Percentiles rank a stretch among this genome's conserved stretches.
phyloP scores from a whole-genome alignment of 2,888 invertebrate genomes.

The Aplocera efformata region DNA sequence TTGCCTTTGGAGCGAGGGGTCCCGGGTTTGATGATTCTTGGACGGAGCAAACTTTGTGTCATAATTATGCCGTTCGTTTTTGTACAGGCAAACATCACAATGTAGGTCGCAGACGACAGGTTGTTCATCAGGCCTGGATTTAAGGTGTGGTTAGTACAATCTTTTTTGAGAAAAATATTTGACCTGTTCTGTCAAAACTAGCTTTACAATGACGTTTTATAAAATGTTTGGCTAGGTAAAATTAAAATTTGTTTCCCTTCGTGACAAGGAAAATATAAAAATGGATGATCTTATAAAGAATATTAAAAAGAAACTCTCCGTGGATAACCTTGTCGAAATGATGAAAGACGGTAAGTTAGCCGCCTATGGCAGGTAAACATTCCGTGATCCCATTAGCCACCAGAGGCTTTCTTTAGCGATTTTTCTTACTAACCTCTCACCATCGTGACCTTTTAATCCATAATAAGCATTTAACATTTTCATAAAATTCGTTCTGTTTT shows the following conservation, averaged over 20 bases:
- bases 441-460: constrained; percentile 1
- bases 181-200: too few species aligned
- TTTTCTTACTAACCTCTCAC: constrained; percentile 2
- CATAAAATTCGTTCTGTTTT: neutral
- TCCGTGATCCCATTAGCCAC: constrained; percentile 1
- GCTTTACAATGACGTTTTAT: neutral
- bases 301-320: constrained; percentile 43
- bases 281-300: constrained; percentile 56
- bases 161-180: too few species aligned
- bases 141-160: too few species aligned
- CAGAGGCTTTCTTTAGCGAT: neutral
- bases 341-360: constrained; percentile 42
- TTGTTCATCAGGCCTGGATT: too few species aligned
- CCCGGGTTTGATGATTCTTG: too few species aligned
- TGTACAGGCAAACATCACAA: too few species aligned
- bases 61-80: too few species aligned
- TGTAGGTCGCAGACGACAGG: too few species aligned
- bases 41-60: too few species aligned
- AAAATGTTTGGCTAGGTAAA: neutral
- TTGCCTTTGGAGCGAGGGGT: too few species aligned
- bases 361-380: constrained; percentile 3
- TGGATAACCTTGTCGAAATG: constrained; percentile 41
- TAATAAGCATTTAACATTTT: constrained; percentile 3
- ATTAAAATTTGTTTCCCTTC: constrained; percentile 6
- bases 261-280: constrained; percentile 2